A percentile compares a stretch with the other conserved stretches of the same genome.
Evolutionary conservation across 2,797 vertebrate genomes (phyloP).

Genomic region (Allenopithecus nigroviridis): DNA sequence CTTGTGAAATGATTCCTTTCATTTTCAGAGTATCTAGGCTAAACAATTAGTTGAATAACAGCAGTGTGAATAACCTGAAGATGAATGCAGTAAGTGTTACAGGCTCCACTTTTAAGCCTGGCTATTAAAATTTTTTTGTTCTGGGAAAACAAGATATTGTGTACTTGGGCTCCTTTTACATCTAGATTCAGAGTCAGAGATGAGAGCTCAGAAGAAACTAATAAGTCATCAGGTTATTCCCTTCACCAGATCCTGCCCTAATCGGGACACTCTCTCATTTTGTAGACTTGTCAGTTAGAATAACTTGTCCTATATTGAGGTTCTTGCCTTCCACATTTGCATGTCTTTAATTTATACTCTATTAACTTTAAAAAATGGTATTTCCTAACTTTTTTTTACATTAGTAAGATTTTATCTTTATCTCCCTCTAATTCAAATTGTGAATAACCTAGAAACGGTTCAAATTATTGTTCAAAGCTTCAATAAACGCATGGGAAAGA

Average conservation of each 20-base stretch:
- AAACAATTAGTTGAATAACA: constrained; percentile 26
- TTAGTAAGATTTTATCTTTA: background rate
- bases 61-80: background rate
- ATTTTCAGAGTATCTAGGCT: background rate
- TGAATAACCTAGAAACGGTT: background rate
- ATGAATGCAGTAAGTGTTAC: background rate
- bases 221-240: no score
- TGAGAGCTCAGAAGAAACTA: background rate
- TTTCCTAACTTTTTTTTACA: background rate
- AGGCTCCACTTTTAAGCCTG: background rate
- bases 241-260: no score
- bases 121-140: background rate
- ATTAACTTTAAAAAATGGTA: background rate
- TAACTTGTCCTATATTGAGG: background rate
- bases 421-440: background rate
- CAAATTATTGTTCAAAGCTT: background rate
- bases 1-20: constrained; percentile 21
- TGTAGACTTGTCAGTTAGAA: background rate
- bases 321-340: background rate
- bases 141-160: background rate
- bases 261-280: accelerated
- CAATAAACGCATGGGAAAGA: background rate
- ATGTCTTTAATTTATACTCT: background rate
- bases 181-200: background rate
- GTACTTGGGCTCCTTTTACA: background rate